Evolutionary conservation across 2,888 invertebrate genomes (phyloP).

Genomic region (Xestia c-nigrum): DNA sequence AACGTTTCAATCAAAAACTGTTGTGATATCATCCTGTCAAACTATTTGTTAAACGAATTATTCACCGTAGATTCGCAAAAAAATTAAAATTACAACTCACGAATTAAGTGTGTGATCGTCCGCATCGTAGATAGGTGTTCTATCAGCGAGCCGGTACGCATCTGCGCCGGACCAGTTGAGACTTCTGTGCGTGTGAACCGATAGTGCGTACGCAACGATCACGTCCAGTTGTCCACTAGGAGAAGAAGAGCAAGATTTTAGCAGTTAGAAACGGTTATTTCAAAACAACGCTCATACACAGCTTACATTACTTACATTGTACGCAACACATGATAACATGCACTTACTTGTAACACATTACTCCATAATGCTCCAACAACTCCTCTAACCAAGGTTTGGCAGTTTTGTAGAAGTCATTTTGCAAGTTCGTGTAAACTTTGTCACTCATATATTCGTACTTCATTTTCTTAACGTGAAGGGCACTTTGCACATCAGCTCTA

Average conservation of each 20-base stretch:
- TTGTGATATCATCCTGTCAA: too few species aligned
- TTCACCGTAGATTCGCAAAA: neutral
- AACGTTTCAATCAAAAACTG: neutral
- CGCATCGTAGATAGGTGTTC: conserved; percentile 22
- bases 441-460: fast-evolving
- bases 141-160: conserved; percentile 37
- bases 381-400: conserved; percentile 64
- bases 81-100: conserved; percentile 38
- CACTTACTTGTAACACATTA: conserved; percentile 52
- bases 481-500: conserved; percentile 40
- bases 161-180: conserved; percentile 58
- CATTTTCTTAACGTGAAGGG: conserved; percentile 52
- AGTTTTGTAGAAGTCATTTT: fast-evolving
- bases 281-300: too few species aligned
- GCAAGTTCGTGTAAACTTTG: fast-evolving
- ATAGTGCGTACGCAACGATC: conserved; percentile 56
- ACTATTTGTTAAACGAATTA: fast-evolving
- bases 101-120: conserved; percentile 19
- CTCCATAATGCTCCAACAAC: conserved; percentile 60
- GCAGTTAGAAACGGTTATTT: neutral
- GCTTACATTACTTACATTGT: neutral
- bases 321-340: neutral
- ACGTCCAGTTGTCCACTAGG: conserved; percentile 58
- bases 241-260: neutral
- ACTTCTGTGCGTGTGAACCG: conserved; percentile 52